A percentile compares a stretch with the other conserved stretches of the same genome.
Evolutionary conservation across 2,797 vertebrate species (phyloP).

Genomic region (Protonibea diacanthus): DNA sequence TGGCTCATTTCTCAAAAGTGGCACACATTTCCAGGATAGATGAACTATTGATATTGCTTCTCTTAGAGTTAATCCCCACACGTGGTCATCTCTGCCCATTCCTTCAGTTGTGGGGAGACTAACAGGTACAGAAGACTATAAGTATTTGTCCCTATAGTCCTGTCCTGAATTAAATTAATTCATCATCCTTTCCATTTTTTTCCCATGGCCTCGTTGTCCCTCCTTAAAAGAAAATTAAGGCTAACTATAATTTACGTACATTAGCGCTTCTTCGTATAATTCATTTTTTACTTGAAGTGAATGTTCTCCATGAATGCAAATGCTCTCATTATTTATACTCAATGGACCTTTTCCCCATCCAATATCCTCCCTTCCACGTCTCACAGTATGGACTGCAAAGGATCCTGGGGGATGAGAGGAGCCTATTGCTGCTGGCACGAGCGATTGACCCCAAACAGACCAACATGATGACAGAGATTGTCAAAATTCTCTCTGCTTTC

Average conservation of each 20-base stretch:
- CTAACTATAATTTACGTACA: conserved; percentile 73
- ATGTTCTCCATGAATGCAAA: conserved; percentile 68
- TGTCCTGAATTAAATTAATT: conserved; percentile 84
- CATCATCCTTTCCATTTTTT: conserved; percentile 75
- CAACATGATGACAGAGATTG: conserved; percentile 97
- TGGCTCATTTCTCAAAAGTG: conserved; percentile 81
- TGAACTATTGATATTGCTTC: conserved; percentile 78
- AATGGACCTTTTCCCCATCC: conserved; percentile 44
- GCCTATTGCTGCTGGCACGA: conserved; percentile 92
- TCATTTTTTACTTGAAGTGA: conserved; percentile 59
- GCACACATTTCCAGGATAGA: conserved; percentile 78
- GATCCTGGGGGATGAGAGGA: conserved; percentile 94
- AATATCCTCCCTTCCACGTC: conserved; percentile 33
- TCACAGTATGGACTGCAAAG: conserved; percentile 93
- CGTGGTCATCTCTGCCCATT: conserved; percentile 64
- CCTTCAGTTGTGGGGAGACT: conserved; percentile 55
- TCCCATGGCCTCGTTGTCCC: conserved; percentile 78
- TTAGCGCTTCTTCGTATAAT: conserved; percentile 54
- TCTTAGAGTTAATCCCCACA: conserved; percentile 71
- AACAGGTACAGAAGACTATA: conserved; percentile 74
- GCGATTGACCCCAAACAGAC: conserved; percentile 97
- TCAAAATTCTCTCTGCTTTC: conserved; percentile 97
- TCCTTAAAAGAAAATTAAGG: conserved; percentile 79
- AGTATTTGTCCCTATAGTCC: conserved; percentile 79
- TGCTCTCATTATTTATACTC: conserved; percentile 73